Conservation (phyloP, 2,888 invertebrate genomes). For the Lucinisca nassula region DNA sequence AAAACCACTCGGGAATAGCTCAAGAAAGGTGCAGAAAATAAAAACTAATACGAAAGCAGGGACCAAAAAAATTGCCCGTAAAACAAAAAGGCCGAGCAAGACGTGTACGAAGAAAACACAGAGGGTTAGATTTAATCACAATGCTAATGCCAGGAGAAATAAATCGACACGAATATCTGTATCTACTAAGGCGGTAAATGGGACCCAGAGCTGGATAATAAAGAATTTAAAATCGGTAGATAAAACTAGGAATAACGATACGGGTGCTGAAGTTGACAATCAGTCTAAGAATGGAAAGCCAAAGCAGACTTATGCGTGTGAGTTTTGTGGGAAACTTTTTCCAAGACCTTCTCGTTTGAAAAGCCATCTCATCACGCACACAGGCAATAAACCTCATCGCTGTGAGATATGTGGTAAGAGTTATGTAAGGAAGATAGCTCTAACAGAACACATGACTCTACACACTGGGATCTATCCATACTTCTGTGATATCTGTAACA, state of each 20-base stretch:
- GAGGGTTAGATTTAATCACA: not conserved
- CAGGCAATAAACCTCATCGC: not conserved
- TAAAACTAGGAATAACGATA: not conserved
- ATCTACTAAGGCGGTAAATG: not conserved
- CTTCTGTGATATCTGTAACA: not conserved
- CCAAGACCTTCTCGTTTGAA: not conserved
- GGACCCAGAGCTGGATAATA: not conserved
- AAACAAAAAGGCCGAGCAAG: not conserved
- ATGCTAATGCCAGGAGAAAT: not conserved
- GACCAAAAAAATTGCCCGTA: too few species aligned
- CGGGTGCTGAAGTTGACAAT: not conserved
- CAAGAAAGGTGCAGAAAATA: too few species aligned
- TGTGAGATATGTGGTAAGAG: not conserved
- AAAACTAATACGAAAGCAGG: too few species aligned
- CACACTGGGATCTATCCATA: not conserved
- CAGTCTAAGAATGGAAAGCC: not conserved
- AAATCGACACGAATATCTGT: not conserved
- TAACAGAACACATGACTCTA: not conserved
- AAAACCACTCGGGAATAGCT: too few species aligned
- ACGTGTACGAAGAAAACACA: not conserved
- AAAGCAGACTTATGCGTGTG: not conserved
- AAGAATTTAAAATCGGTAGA: not conserved
- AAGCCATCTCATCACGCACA: not conserved
- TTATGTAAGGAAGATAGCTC: not conserved
- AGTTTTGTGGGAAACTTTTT: not conserved